Evolutionary conservation across 2,113 vertebrate species (phyloP).

Genomic region (Ophthalmolycus amberensis): DNA sequence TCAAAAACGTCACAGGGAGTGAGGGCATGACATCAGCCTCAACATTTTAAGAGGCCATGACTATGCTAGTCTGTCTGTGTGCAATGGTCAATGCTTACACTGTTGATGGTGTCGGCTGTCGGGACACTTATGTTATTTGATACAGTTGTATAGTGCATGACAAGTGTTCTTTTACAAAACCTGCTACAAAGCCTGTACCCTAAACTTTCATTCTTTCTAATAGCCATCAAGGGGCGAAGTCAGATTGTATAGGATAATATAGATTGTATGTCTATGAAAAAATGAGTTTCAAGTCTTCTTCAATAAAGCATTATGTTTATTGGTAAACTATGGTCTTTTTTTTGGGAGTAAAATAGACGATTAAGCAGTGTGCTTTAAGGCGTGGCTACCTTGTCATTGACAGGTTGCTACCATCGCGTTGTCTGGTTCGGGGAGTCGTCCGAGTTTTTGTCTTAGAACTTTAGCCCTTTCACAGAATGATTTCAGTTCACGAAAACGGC

Average conservation of each 20-base stretch:
- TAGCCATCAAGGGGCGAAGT: not conserved
- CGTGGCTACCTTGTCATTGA: too few relatives aligned
- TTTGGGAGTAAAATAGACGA: too few relatives aligned
- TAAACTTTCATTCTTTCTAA: too few relatives aligned
- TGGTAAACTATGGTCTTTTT: too few relatives aligned
- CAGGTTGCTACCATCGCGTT: too few relatives aligned
- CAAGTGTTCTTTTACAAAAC: not conserved
- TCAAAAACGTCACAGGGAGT: not conserved
- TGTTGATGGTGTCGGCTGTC: conserved; percentile 3
- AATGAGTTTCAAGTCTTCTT: not conserved
- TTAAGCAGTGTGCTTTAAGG: too few relatives aligned
- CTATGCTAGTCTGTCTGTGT: not conserved
- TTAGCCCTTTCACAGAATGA: too few relatives aligned
- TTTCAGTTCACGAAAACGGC: too few relatives aligned
- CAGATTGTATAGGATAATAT: not conserved
- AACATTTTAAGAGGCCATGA: not conserved
- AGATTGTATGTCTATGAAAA: not conserved
- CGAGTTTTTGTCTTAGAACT: too few relatives aligned
- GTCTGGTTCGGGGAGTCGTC: too few relatives aligned
- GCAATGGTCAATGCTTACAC: not conserved
- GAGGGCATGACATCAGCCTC: not conserved
- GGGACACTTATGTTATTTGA: conserved; percentile 12
- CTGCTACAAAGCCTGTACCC: not conserved
- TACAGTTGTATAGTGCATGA: conserved; percentile 1
- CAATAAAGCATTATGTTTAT: too few relatives aligned